Percentiles rank a stretch among this genome's conserved stretches.
Conservation (phyloP, 2,113 vertebrate genomes). For the Tretioscincus oriximinensis region DNA sequence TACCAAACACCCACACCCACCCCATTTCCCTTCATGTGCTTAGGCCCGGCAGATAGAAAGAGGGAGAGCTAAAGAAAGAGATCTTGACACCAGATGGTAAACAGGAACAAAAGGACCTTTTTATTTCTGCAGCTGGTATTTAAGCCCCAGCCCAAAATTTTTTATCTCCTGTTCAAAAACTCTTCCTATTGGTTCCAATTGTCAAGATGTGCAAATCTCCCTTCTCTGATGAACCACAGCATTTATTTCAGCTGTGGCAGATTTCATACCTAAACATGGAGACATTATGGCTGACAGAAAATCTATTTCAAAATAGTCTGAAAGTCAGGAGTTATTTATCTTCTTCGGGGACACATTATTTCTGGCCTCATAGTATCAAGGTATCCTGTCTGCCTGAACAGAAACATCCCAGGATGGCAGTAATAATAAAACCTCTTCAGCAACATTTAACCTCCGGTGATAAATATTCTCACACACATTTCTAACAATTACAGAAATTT, state of each 20-base stretch:
- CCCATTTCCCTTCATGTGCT: too few species aligned
- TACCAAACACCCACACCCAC: too few species aligned
- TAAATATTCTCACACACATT: background rate
- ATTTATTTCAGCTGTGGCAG: conserved; percentile 13
- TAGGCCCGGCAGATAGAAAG: too few species aligned
- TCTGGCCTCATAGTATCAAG: background rate
- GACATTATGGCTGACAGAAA: conserved; percentile 15
- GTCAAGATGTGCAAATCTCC: background rate
- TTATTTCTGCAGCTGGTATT: too few species aligned
- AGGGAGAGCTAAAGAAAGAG: too few species aligned
- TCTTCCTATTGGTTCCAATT: background rate
- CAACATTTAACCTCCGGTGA: background rate
- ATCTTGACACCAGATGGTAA: too few species aligned
- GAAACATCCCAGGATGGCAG: background rate
- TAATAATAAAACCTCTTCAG: background rate
- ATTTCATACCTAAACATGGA: conserved; percentile 13
- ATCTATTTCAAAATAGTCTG: conserved; percentile 20
- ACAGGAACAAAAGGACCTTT: too few species aligned
- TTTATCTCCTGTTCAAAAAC: background rate
- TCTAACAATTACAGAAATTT: background rate
- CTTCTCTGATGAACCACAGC: background rate
- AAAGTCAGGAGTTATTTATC: conserved; percentile 3
- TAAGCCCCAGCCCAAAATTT: background rate
- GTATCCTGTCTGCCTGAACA: background rate
- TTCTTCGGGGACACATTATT: conserved; percentile 6